Percentiles rank a stretch among this genome's conserved stretches.
Evolutionary conservation across 2,888 invertebrate species (phyloP).

Genomic region (Oxycera nigricornis): DNA sequence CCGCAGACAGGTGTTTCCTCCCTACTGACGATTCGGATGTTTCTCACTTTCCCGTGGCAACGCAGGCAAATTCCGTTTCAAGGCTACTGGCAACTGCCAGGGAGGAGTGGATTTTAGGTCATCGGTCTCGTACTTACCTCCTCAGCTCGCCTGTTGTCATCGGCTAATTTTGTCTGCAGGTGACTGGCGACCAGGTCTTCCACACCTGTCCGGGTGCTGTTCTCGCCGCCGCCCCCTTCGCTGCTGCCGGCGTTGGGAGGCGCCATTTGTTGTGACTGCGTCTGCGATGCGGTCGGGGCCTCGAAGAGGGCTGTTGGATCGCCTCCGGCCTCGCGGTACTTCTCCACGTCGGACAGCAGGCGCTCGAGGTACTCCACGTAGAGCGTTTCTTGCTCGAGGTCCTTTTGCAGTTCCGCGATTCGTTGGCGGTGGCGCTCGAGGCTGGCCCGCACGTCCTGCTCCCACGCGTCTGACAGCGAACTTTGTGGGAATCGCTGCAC

Average conservation of each 20-base stretch:
- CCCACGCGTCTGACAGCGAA: conserved; percentile 90
- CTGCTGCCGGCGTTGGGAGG: background rate
- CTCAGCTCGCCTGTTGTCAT: conserved; percentile 51
- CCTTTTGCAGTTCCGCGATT: conserved; percentile 80
- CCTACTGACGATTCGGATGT: background rate
- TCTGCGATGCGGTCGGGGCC: conserved; percentile 55
- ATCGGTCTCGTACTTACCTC: conserved; percentile 48
- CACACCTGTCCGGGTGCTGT: background rate
- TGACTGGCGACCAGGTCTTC: conserved; percentile 7
- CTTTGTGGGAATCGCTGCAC: conserved; percentile 89
- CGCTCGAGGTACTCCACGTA: conserved; percentile 90
- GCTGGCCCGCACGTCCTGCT: conserved; percentile 90
- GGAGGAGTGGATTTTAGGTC: too few relatives aligned
- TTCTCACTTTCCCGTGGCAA: background rate
- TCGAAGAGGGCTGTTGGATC: conserved; percentile 62
- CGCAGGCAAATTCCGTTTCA: background rate
- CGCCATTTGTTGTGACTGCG: conserved; percentile 43
- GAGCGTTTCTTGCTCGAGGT: conserved; percentile 88
- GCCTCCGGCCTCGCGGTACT: conserved; percentile 69
- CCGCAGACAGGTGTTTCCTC: conserved; percentile 33
- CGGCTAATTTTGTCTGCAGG: conserved; percentile 25
- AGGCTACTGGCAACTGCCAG: too few relatives aligned
- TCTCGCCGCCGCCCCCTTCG: conserved; percentile 9
- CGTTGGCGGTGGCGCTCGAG: conserved; percentile 88
- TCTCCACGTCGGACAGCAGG: conserved; percentile 83